Conservation (phyloP, 2,113 vertebrate genomes). For the Trogon melanurus region DNA sequence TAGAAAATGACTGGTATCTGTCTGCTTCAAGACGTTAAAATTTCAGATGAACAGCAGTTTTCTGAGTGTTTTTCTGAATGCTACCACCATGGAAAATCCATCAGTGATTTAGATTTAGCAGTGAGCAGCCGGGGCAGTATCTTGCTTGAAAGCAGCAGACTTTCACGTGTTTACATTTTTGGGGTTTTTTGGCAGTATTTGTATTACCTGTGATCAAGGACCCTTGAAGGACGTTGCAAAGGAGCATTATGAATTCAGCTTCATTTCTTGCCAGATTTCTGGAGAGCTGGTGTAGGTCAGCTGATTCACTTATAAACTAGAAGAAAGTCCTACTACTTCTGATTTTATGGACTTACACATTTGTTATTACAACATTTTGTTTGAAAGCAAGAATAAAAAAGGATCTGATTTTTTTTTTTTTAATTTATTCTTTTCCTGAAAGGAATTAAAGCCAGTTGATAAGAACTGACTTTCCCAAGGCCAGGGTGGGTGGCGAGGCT, state of each 20-base stretch:
- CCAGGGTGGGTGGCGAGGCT: neutral
- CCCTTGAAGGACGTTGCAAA: neutral
- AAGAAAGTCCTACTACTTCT: neutral
- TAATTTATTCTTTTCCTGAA: neutral
- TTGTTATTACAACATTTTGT: neutral
- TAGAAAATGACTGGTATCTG: constrained; percentile 49
- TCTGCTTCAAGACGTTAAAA: constrained; percentile 33
- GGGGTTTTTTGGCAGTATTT: neutral
- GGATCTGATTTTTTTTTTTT: neutral
- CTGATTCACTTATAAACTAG: neutral
- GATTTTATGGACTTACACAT: neutral
- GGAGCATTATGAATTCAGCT: fast-evolving
- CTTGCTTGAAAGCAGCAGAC: constrained; percentile 5
- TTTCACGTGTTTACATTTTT: neutral
- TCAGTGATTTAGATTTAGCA: constrained; percentile 45
- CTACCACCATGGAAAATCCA: constrained; percentile 61
- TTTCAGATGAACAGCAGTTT: constrained; percentile 38
- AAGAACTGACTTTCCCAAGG: neutral
- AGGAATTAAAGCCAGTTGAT: neutral
- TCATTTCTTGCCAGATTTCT: neutral
- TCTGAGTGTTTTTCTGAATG: constrained; percentile 27
- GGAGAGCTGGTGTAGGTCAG: neutral
- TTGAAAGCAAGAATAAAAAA: neutral
- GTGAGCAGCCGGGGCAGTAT: neutral
- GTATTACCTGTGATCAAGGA: neutral